These are phyloP conservation scores for Tuta absoluta DNA, from an alignment of 2,888 invertebrate species.

Conservation along the genomic window DNA sequence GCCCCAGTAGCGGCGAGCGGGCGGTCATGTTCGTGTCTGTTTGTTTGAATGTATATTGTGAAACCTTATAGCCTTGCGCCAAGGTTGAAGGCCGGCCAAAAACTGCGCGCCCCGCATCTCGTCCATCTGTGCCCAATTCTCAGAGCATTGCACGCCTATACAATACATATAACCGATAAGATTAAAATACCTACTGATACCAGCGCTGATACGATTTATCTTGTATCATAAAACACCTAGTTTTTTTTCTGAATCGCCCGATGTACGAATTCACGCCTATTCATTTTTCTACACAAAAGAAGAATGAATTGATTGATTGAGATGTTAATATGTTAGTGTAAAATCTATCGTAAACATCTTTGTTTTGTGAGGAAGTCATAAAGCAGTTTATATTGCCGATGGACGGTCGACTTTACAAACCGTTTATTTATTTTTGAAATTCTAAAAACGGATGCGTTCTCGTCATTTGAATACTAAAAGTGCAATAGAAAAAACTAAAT, in stretches of 20 bases:
- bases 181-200: too few relatives aligned
- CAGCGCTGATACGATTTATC: background rate
- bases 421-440: constrained; percentile 71
- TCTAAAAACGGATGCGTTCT: constrained; percentile 77
- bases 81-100: constrained; percentile 75
- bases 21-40: constrained; percentile 53
- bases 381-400: constrained; percentile 71
- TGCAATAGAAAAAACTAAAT: constrained; percentile 58
- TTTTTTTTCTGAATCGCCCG: constrained; percentile 16
- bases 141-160: constrained; percentile 56
- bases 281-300: constrained; percentile 39
- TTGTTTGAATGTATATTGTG: constrained; percentile 66
- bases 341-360: constrained; percentile 42
- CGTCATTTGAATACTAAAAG: constrained; percentile 78
- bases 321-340: constrained; percentile 36
- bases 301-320: constrained; percentile 41
- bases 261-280: constrained; percentile 13
- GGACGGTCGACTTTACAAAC: constrained; percentile 48
- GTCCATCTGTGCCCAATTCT: constrained; percentile 53
- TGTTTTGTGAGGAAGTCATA: constrained; percentile 71
- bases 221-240: constrained; percentile 21
- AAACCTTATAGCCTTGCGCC: constrained; percentile 68
- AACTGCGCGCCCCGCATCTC: constrained; percentile 47
- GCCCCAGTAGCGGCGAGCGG: constrained; percentile 47
- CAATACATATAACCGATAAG: constrained; percentile 51